A percentile compares a stretch with the other conserved stretches of the same genome.
Evolutionary conservation across 2,113 vertebrate genomes (phyloP).

Genomic region (Semicossyphus pulcher): DNA sequence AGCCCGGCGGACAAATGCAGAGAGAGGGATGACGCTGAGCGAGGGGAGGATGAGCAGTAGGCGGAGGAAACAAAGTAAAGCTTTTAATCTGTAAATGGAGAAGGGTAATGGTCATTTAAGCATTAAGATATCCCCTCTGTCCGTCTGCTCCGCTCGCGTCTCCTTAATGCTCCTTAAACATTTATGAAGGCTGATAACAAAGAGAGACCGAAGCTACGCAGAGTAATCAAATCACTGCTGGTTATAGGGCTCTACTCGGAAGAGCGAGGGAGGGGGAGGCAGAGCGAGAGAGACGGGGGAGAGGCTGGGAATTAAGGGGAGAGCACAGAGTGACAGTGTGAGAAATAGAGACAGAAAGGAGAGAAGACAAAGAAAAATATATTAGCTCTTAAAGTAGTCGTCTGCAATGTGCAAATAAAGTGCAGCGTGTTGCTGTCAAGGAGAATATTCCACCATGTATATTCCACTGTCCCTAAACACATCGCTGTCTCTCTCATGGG

Average conservation of each 20-base stretch:
- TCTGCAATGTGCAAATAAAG: slow-evolving; percentile 44
- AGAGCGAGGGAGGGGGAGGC: slow-evolving; percentile 16
- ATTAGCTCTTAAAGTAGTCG: slow-evolving; percentile 54
- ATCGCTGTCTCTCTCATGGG: slow-evolving; percentile 8
- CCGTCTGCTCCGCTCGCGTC: slow-evolving; percentile 61
- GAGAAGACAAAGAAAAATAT: slow-evolving; percentile 54
- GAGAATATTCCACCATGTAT: slow-evolving; percentile 23
- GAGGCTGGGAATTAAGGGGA: slow-evolving; percentile 14
- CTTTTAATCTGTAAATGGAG: slow-evolving; percentile 84
- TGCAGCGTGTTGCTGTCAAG: slow-evolving; percentile 39
- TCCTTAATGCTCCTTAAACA: slow-evolving; percentile 82
- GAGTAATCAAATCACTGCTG: slow-evolving; percentile 79
- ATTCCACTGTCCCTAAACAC: slow-evolving; percentile 40
- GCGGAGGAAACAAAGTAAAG: slow-evolving; percentile 78
- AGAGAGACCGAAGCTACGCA: slow-evolving; percentile 60
- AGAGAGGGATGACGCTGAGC: slow-evolving; percentile 35
- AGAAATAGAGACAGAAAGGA: slow-evolving; percentile 52
- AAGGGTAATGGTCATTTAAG: slow-evolving; percentile 78
- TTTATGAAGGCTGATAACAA: slow-evolving; percentile 83
- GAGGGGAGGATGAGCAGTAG: slow-evolving; percentile 45
- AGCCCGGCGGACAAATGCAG: slow-evolving; percentile 28
- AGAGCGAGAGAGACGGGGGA: not conserved
- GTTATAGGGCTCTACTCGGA: slow-evolving; percentile 69
- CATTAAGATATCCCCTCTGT: slow-evolving; percentile 73
- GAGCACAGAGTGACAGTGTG: slow-evolving; percentile 49